Evolutionary conservation across 2,888 invertebrate genomes (phyloP), one percentile per base, ranked within the genome.

Genomic region (Pyrrhia umbra): DNA sequence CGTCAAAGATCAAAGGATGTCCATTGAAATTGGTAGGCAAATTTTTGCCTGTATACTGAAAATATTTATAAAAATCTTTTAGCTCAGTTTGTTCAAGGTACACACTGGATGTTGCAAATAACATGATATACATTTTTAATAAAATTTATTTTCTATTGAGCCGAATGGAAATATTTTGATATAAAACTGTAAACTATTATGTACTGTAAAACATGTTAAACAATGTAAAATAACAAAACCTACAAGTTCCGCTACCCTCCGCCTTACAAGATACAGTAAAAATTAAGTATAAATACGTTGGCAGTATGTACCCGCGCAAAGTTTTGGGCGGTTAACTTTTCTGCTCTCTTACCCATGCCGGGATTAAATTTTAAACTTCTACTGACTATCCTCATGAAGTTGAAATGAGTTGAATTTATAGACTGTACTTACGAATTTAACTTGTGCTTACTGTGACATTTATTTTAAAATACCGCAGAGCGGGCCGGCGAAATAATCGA

Each of bases 361-460:
- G 90, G 89, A 93, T 93, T 91, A 92, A 92, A 92, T 92, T 92
- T 92, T 90, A 89, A 92, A 92, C 89, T 92, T 91, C 82, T 78
- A 82, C 87, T 77, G 88, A 88, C 90, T 91, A 89, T 88, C 88
- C 88, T 89, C 87, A 88, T 89, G 89, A 90, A 91, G 88, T 90
- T 90, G 85, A 88, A 88, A 88, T 88, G 88, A 90, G 88, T 87
- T 88, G 84, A 88, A 90, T 91, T 90, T 90, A 89, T 88, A 86
- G 83, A 82, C 81, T 84, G 81, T 82, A 85, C 82, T 86, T 82
- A 80, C 71, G 81, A 84, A 84, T 85, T 85, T 81, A 80, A 77
- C 78, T 83, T 75, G 75, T 64, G 61, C 50, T 75, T 79, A 74
- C 62, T 73, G 68, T 60, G 68, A 76, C 74, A 60, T 74, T 70